These are phyloP conservation scores for Druon quercuslanigerum DNA, from an alignment of 1,140 invertebrate species.

Conservation along the genomic window DNA sequence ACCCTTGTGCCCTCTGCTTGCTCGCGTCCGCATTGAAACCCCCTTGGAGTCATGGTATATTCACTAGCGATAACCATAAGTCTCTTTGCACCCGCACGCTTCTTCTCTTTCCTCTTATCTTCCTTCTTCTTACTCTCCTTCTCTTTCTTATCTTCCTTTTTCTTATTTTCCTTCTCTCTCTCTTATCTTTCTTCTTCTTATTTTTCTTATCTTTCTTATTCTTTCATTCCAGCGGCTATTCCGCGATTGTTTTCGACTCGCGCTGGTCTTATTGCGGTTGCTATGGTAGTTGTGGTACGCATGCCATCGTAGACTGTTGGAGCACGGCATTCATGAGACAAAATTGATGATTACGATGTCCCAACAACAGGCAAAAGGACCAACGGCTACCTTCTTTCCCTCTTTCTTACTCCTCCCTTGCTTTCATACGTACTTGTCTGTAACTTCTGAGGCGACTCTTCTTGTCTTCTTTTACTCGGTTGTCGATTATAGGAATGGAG, in stretches of 20 bases:
- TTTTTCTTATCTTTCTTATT: conserved; percentile 12
- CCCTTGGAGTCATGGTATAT: conserved; percentile 45
- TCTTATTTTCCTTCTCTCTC: conserved; percentile 1
- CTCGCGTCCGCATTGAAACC: conserved; percentile 31
- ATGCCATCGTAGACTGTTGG: conserved; percentile 38
- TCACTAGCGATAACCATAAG: conserved; percentile 61
- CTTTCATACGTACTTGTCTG: conserved; percentile 18
- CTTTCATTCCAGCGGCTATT: conserved; percentile 43
- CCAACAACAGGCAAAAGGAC: conserved; percentile 33
- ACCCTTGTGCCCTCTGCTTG: conserved; percentile 33
- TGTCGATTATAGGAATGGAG: conserved; percentile 37
- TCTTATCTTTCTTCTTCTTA: background rate
- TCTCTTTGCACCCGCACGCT: conserved; percentile 51
- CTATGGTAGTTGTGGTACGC: conserved; percentile 18
- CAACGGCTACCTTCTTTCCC: conserved; percentile 34
- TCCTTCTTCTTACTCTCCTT: conserved; percentile 9
- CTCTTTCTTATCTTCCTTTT: background rate
- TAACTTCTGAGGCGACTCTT: conserved; percentile 28
- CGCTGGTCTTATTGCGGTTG: conserved; percentile 51
- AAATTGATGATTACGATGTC: conserved; percentile 58
- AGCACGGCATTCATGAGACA: conserved; percentile 50
- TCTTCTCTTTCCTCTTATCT: conserved; percentile 20
- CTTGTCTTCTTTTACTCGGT: background rate
- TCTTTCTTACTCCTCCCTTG: background rate
- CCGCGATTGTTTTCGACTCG: conserved; percentile 48